These are phyloP conservation scores for Galemys pyrenaicus DNA, from an alignment of 2,113 vertebrate genomes.

Conservation along the genomic window DNA sequence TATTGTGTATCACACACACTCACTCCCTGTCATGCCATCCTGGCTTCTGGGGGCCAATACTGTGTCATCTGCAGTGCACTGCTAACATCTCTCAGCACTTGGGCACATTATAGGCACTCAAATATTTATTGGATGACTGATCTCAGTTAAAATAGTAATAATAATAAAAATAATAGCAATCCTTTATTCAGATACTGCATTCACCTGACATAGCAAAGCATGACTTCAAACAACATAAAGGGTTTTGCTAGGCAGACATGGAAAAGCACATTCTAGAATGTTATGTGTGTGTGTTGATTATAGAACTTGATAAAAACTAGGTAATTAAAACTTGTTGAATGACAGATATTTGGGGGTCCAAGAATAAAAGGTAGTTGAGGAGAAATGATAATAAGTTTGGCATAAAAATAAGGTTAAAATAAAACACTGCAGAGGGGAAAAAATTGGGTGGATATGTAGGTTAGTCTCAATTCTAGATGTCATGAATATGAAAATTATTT, in stretches of 20 bases:
- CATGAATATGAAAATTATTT: background rate
- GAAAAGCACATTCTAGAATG: background rate
- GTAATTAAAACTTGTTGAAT: background rate
- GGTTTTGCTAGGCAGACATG: background rate
- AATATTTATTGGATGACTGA: background rate
- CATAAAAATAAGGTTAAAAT: background rate
- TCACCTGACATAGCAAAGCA: background rate
- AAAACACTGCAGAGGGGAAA: background rate
- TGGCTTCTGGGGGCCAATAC: background rate
- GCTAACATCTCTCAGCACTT: background rate
- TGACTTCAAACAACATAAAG: background rate
- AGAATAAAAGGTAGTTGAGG: slow-evolving; percentile 17
- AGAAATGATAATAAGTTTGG: background rate
- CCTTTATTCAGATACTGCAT: background rate
- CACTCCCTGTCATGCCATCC: background rate
- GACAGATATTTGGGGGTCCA: background rate
- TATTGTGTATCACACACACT: no score
- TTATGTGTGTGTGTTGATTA: background rate
- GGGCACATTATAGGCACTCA: background rate
- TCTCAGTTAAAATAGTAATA: background rate
- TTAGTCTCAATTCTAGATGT: background rate
- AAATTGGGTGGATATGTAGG: background rate
- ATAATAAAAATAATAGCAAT: background rate
- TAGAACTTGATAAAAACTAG: background rate
- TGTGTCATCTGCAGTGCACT: background rate